Conservation (phyloP, 2,888 invertebrate genomes). For the Pachydiplax longipennis region DNA sequence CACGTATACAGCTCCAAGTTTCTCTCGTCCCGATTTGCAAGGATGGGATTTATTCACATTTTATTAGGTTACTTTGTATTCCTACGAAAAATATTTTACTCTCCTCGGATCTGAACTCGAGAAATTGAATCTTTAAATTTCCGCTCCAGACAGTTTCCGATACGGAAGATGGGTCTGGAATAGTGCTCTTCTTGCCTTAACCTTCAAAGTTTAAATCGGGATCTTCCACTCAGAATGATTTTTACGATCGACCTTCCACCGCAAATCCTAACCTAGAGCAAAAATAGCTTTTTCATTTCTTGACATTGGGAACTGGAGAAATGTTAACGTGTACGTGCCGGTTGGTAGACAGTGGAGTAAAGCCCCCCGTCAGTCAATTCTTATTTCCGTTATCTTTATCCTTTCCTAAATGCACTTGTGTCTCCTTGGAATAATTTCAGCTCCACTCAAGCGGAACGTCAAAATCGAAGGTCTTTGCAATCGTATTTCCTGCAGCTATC, state of each 20-base stretch:
- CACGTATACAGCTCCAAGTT: too few species aligned
- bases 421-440: neutral
- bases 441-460: neutral
- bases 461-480: neutral
- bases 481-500: too few species aligned
- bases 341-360: neutral
- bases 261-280: neutral
- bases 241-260: constrained; percentile 20
- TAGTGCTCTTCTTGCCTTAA: neutral
- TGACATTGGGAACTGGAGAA: neutral
- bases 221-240: neutral
- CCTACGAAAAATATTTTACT: neutral
- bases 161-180: neutral
- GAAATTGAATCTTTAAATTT: neutral
- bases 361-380: neutral
- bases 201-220: constrained; percentile 20
- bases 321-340: neutral
- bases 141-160: neutral
- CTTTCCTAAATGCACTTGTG: too few species aligned
- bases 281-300: neutral
- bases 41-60: too few species aligned
- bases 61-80: too few species aligned
- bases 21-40: too few species aligned
- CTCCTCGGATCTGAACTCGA: neutral
- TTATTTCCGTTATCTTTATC: neutral